Evolutionary conservation across 2,797 vertebrate genomes (phyloP).

Genomic region (Thunnus albacares): DNA sequence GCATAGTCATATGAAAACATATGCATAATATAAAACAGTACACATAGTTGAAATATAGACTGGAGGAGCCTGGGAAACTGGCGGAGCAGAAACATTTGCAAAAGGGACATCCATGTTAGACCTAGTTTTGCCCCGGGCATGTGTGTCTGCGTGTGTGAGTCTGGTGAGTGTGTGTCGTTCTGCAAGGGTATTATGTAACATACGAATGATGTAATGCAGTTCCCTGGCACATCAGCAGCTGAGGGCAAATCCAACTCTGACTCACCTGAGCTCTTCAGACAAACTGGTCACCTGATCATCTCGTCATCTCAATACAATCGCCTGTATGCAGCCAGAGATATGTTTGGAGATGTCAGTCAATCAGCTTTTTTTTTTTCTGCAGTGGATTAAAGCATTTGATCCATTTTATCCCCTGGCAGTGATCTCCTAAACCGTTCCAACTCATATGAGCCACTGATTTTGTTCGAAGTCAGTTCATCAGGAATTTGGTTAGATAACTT

Average conservation of each 20-base stretch:
- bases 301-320: slow-evolving; percentile 38
- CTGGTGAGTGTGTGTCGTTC: slow-evolving; percentile 46
- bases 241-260: slow-evolving; percentile 70
- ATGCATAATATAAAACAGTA: slow-evolving; percentile 23
- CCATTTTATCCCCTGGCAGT: slow-evolving; percentile 71
- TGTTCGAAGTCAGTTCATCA: slow-evolving; percentile 40
- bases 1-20: slow-evolving; percentile 16
- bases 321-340: slow-evolving; percentile 3
- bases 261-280: slow-evolving; percentile 77
- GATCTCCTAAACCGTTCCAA: slow-evolving; percentile 73
- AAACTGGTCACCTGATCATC: slow-evolving; percentile 49
- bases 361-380: slow-evolving; percentile 47
- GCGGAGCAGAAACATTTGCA: slow-evolving; percentile 66
- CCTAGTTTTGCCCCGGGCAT: slow-evolving; percentile 57
- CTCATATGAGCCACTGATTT: slow-evolving; percentile 60
- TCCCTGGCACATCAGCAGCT: slow-evolving; percentile 70
- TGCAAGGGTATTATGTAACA: slow-evolving; percentile 82
- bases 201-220: slow-evolving; percentile 82
- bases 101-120: slow-evolving; percentile 68
- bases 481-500: slow-evolving; percentile 57
- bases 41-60: slow-evolving; percentile 27
- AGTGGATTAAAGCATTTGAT: slow-evolving; percentile 77
- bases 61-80: slow-evolving; percentile 53
- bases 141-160: slow-evolving; percentile 59
- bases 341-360: slow-evolving; percentile 49